Evolutionary conservation across 2,888 invertebrate species (phyloP).

Genomic region (Acanthosoma haemorrhoidale): DNA sequence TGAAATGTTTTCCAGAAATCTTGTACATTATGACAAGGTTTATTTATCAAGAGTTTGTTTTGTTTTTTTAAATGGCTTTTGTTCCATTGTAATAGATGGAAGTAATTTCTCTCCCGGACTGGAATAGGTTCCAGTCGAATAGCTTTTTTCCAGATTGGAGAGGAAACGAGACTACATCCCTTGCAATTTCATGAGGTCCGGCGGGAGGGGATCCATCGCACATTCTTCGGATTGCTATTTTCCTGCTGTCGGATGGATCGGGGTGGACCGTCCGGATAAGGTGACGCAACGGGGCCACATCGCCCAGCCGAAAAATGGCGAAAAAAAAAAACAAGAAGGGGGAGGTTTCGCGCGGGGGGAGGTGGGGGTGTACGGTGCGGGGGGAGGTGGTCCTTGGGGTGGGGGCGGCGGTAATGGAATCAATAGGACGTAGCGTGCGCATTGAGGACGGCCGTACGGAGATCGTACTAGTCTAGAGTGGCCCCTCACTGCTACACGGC

Average conservation of each 20-base stretch:
- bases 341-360: not conserved
- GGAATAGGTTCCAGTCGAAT: conserved; percentile 10
- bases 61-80: too few species aligned
- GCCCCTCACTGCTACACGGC: not conserved
- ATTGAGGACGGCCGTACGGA: not conserved
- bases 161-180: conserved; percentile 8
- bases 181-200: conserved; percentile 12
- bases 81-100: not conserved
- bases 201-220: not conserved
- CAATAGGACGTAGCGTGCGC: conserved; percentile 24
- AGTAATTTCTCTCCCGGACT: not conserved
- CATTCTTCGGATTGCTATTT: conserved; percentile 12
- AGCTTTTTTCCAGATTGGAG: conserved; percentile 1
- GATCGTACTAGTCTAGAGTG: conserved; percentile 15
- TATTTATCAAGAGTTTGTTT: too few species aligned
- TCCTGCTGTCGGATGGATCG: conserved; percentile 7
- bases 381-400: not conserved
- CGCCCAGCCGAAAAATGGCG: conserved; percentile 11
- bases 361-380: not conserved
- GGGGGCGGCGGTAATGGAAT: conserved; percentile 21
- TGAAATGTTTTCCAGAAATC: too few species aligned
- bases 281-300: conserved; percentile 9
- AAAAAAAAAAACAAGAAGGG: not conserved
- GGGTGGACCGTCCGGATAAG: not conserved
- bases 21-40: too few species aligned